phyloP scores from a whole-genome alignment of 2,888 invertebrate genomes.

The Zeuzera pyrina region DNA sequence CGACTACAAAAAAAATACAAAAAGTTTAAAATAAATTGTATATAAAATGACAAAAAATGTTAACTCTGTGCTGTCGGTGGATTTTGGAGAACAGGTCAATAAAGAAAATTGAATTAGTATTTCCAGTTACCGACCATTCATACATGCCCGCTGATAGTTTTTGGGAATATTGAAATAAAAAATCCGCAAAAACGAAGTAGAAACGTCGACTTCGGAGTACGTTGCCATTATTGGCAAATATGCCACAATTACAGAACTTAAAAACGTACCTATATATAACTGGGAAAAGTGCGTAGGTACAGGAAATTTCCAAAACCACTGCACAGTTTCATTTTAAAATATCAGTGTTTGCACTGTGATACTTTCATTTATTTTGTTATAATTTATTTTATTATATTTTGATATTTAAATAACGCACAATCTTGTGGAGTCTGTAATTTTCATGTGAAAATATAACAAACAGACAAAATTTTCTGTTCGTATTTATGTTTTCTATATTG shows the following conservation, averaged over 20 bases:
- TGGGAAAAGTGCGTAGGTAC: constrained; percentile 5
- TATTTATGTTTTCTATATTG: too few species aligned
- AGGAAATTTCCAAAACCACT: constrained; percentile 5
- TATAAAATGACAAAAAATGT: too few species aligned
- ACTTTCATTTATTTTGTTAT: too few species aligned
- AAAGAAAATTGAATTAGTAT: constrained; percentile 17
- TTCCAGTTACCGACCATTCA: constrained; percentile 22
- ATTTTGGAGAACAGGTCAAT: constrained; percentile 15
- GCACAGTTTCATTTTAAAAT: constrained; percentile 7
- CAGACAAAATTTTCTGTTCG: too few species aligned
- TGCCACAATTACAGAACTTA: constrained; percentile 6
- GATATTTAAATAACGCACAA: too few species aligned
- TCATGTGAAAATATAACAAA: too few species aligned
- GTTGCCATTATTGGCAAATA: constrained; percentile 4
- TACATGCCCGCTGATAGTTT: constrained; percentile 22
- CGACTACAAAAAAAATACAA: too few species aligned
- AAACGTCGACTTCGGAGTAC: constrained; percentile 5
- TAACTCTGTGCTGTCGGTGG: constrained; percentile 20
- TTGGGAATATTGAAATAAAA: constrained; percentile 19
- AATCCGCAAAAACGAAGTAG: constrained; percentile 2
- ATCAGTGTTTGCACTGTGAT: too few species aligned
- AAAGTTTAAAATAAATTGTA: too few species aligned
- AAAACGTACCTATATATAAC: constrained; percentile 3
- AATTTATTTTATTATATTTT: too few species aligned
- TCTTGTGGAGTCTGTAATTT: too few species aligned